Evolutionary conservation across 2,888 invertebrate species (phyloP), one percentile per base, ranked within the genome.

Genomic region (Amblyteles armatorius): DNA sequence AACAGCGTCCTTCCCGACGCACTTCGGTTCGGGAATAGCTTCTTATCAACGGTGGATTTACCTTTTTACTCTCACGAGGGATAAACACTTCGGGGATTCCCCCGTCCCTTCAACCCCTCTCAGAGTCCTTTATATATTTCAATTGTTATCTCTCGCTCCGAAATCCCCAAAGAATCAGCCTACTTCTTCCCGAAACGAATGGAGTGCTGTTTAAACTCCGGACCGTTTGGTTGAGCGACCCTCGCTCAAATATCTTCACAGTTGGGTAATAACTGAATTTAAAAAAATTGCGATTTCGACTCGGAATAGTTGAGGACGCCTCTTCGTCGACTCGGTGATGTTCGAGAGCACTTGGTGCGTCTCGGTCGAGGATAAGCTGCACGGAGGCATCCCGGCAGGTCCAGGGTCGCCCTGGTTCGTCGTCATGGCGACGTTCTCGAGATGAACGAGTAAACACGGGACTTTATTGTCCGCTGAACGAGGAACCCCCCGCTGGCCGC

Each of bases 381-480:
- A 13, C 44, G 67, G 57, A 63, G 19, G 52, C 29, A 52, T 50
- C 68, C 3, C 7, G n/a, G 40, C 1, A 71, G 52, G 29, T 79
- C 36, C 67, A 57, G 57, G 74, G 26, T 40, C 57, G 74, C 13
- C 71, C 78, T 69, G 71, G 73, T 79, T 74, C 65, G 84, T 85
- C 76, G 84, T 82, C 79, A 85, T 82, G 82, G 44, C 79, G 82
- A 85, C 78, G 71, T 67, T 79, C 50, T 55, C 74, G 71, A 82
- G 76, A 85, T 79, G 82, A 82, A 82, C 84, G 79, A 72, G 82
- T 79, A 85, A 85, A 85, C 79, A 82, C 40, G 71, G 67, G 79
- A 79, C 82, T 85, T 85, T 85, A 85, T 85, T 82, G 82, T 85
- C 71, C 72, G 71, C 44, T 11, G 74, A 69, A 74, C 74, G 57